Evolutionary conservation across 2,888 invertebrate species (phyloP), one percentile per base, ranked within the genome.

Genomic region (Listrodromus nycthemerus): DNA sequence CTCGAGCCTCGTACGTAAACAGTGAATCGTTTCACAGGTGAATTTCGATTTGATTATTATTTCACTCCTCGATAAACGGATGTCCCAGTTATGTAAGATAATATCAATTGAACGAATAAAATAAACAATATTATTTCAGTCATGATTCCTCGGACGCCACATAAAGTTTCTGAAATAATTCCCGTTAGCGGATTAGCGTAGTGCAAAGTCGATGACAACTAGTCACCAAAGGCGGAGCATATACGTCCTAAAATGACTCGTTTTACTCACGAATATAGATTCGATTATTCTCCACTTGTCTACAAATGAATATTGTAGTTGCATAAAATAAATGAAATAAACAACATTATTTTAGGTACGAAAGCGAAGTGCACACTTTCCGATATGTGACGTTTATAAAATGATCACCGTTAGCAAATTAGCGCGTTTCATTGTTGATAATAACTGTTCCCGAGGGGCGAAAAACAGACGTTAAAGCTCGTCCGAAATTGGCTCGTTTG

Each of bases 21-120:
- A 80, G 55, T 80, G 73, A 80, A 58, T 73, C 73, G 55, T 71
- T 63, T 61, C 63, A 71, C 41, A 65, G 63, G 63, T 71, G 52
- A 78, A 73, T 50, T 80, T 61, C 55, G 45, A 58, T 67, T 41
- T 41, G 67, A 10, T 8, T 24, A 2, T 6, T 6, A 45, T 48
- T 52, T 10, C 70, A 52, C 70, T 70, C 24, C n/a, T 52, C 13
- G 19, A 33, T n/a, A n/a, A 70, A 30, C 37, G n/a, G 19, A 37
- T 37, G 19, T 65, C 30, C 6, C 30, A 13, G 13, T 41, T 41
- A 37, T 37, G 8, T 37, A 8, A 37, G 37, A 37, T 8, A 37
- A 37, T 30, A 16, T 48, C 0, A 48, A 48, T 37, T 10, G 10
- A 10, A 37, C 4, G 30, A 48, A n/a, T 48, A 48, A 13, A 48